Percentiles rank a stretch among this genome's conserved stretches.
phyloP scores from a whole-genome alignment of 2,113 vertebrate genomes.

The Pontoporia blainvillei region DNA sequence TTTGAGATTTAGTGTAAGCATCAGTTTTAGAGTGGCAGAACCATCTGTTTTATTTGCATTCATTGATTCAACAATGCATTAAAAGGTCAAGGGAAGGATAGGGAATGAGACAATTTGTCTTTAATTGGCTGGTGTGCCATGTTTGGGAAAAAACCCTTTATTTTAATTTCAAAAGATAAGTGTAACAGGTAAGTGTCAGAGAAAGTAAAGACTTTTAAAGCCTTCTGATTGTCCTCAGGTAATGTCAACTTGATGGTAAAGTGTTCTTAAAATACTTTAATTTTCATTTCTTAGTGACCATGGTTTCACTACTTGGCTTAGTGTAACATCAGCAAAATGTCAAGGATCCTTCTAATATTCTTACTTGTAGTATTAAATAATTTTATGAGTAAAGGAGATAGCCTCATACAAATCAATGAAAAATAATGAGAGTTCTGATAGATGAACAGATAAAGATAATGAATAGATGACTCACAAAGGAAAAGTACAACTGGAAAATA shows the following conservation, averaged over 20 bases:
- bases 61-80: background rate
- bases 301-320: background rate
- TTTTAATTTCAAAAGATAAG: slow-evolving; percentile 40
- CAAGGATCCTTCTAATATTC: background rate
- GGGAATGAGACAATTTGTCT: background rate
- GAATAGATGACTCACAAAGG: background rate
- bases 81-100: background rate
- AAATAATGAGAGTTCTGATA: background rate
- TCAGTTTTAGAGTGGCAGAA: slow-evolving; percentile 5
- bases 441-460: slow-evolving; percentile 33
- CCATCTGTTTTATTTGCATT: slow-evolving; percentile 43
- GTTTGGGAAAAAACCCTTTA: background rate
- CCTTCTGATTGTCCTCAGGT: background rate
- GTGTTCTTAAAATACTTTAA: slow-evolving; percentile 28
- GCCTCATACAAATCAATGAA: background rate
- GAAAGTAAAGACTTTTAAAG: slow-evolving; percentile 22
- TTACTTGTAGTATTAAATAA: slow-evolving; percentile 1
- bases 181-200: slow-evolving; percentile 24
- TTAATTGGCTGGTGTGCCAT: background rate
- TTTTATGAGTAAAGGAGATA: slow-evolving; percentile 3
- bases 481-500: background rate
- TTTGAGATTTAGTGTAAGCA: slow-evolving; percentile 5
- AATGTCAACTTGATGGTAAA: slow-evolving; percentile 10
- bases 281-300: slow-evolving; percentile 18
- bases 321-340: slow-evolving; percentile 39